phyloP scores from a whole-genome alignment of 2,797 vertebrate genomes.

The Aplochiton taeniatus region DNA sequence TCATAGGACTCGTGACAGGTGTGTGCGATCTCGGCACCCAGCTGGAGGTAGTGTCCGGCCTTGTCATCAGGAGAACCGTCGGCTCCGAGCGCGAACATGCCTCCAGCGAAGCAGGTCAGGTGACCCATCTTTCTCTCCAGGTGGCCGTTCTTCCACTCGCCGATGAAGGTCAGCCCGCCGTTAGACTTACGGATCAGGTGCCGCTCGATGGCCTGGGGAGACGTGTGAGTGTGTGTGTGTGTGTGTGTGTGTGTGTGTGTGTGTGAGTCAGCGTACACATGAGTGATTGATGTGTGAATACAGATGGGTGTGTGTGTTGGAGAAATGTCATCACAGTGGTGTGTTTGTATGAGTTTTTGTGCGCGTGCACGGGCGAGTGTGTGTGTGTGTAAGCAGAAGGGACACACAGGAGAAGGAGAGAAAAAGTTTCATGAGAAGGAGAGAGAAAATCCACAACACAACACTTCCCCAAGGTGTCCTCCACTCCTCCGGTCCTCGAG shows the following conservation, averaged over 20 bases:
- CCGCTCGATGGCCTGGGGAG: slow-evolving; percentile 89
- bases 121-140: slow-evolving; percentile 98
- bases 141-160: slow-evolving; percentile 98
- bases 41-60: slow-evolving; percentile 95
- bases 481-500: background rate
- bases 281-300: background rate
- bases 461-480: background rate
- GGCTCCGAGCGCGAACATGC: slow-evolving; percentile 95
- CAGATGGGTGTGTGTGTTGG: background rate
- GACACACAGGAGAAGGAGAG: background rate
- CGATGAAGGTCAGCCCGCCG: slow-evolving; percentile 93
- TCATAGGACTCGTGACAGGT: slow-evolving; percentile 98
- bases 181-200: slow-evolving; percentile 95
- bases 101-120: slow-evolving; percentile 95
- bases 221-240: slow-evolving; percentile 15
- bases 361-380: background rate
- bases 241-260: background rate
- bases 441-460: background rate
- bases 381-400: background rate
- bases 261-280: background rate
- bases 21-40: slow-evolving; percentile 97
- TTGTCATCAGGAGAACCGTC: slow-evolving; percentile 94
- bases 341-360: background rate
- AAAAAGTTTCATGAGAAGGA: background rate
- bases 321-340: background rate